Conservation (phyloP, 2,113 vertebrate genomes). For the Tragulus kanchil region DNA sequence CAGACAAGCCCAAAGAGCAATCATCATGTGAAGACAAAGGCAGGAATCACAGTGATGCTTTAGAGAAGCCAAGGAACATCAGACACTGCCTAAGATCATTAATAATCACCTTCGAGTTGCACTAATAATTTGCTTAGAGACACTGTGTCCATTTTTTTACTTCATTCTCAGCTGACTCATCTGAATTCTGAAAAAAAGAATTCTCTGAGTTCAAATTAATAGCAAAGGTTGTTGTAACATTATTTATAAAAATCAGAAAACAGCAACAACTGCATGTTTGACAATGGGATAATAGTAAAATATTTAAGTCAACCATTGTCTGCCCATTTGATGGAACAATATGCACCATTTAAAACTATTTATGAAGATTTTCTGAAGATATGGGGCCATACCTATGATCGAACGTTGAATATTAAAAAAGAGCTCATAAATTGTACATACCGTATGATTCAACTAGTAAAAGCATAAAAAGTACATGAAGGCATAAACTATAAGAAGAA, state of each 20-base stretch:
- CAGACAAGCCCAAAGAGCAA: background rate
- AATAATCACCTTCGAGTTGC: too few relatives aligned
- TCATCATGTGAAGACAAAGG: background rate
- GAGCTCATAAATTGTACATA: background rate
- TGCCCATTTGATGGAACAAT: background rate
- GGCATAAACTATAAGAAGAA: background rate
- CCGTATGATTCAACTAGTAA: background rate
- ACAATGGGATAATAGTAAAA: background rate
- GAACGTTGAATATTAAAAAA: constrained; percentile 9
- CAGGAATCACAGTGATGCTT: background rate
- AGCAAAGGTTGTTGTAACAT: background rate
- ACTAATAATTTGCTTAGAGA: constrained; percentile 24
- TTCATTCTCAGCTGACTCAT: background rate
- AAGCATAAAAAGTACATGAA: background rate
- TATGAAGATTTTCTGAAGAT: background rate
- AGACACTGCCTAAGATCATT: too few relatives aligned
- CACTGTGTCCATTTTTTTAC: background rate
- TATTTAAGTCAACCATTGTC: background rate
- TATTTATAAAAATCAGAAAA: constrained; percentile 47
- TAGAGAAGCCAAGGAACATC: background rate
- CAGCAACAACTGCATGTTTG: background rate
- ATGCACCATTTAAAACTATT: background rate
- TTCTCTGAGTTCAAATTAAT: background rate
- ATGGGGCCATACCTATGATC: background rate
- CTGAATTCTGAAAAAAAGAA: background rate